Evolutionary conservation across 2,113 vertebrate genomes (phyloP).

Genomic region (Eptesicus fuscus): DNA sequence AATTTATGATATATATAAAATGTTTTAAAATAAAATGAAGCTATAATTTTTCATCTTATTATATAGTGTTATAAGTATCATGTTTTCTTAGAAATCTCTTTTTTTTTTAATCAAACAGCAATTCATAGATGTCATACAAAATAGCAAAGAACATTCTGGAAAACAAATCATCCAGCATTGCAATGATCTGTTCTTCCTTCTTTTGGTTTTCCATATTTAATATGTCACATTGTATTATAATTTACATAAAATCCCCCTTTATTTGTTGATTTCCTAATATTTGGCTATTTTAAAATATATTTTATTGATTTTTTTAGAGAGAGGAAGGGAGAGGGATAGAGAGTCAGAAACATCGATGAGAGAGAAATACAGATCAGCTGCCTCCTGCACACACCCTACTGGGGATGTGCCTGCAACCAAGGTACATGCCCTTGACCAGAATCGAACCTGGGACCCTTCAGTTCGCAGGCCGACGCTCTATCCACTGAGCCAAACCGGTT

Average conservation of each 20-base stretch:
- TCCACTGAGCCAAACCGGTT: too few species aligned
- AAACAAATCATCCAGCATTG: not conserved
- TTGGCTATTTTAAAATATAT: not conserved
- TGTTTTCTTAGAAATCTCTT: not conserved
- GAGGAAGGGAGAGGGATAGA: too few species aligned
- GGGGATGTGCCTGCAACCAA: too few species aligned
- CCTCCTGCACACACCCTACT: too few species aligned
- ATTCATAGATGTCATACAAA: not conserved
- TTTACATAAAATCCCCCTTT: not conserved
- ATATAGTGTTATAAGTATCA: not conserved
- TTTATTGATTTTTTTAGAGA: too few species aligned
- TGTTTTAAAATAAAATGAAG: not conserved
- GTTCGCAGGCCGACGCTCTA: too few species aligned
- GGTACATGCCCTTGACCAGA: too few species aligned
- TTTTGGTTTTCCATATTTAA: not conserved
- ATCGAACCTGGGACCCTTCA: too few species aligned
- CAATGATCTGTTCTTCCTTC: not conserved
- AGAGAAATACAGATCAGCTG: too few species aligned
- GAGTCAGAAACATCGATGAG: too few species aligned
- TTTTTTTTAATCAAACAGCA: not conserved
- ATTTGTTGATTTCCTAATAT: not conserved
- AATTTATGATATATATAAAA: not conserved
- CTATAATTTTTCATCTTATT: not conserved
- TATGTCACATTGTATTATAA: not conserved
- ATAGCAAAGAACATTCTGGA: not conserved